phyloP scores from a whole-genome alignment of 2,113 vertebrate genomes.

The Dascyllus trimaculatus region DNA sequence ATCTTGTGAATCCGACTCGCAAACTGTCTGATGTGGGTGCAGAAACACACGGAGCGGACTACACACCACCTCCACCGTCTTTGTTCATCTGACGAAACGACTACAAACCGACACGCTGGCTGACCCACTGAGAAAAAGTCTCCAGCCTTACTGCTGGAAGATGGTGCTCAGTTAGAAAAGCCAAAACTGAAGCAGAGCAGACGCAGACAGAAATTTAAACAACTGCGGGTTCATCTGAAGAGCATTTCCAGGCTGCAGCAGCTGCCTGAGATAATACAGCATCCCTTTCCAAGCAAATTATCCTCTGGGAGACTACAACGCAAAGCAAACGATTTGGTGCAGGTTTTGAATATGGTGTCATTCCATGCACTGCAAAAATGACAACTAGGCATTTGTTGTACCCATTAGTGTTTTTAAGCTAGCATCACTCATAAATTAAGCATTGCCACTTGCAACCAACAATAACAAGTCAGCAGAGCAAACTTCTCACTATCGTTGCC shows the following conservation, averaged over 20 bases:
- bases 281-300: constrained; percentile 21
- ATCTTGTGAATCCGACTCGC: constrained; percentile 12
- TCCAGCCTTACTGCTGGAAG: background rate
- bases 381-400: too few species aligned
- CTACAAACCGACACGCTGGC: background rate
- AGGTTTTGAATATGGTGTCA: constrained; percentile 29
- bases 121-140: constrained; percentile 5
- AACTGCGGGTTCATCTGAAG: constrained; percentile 10
- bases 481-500: too few species aligned
- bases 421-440: too few species aligned
- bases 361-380: too few species aligned
- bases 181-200: background rate
- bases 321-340: constrained; percentile 44
- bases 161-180: background rate
- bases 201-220: background rate
- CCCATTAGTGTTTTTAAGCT: too few species aligned
- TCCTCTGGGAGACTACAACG: constrained; percentile 37
- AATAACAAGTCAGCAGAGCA: too few species aligned
- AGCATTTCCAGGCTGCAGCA: constrained; percentile 1
- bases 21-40: constrained; percentile 6
- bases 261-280: background rate
- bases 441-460: too few species aligned
- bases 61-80: constrained; percentile 1
- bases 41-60: background rate
- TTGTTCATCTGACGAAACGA: constrained; percentile 11